phyloP scores from a whole-genome alignment of 2,113 vertebrate species.

The Aegypius monachus region DNA sequence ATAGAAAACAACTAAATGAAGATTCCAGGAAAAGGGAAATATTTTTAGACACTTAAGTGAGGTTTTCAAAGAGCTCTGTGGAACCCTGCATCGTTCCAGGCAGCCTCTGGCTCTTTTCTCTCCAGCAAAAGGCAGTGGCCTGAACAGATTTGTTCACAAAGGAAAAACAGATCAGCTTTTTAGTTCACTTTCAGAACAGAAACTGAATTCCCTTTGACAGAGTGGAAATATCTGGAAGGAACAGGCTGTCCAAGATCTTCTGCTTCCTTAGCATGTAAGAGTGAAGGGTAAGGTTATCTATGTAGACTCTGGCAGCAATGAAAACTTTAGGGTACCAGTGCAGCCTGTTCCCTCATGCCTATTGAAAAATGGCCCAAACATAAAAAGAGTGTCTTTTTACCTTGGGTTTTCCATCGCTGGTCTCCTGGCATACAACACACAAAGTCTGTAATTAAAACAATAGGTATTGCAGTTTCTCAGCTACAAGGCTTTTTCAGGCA shows the following conservation, averaged over 20 bases:
- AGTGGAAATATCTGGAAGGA: constrained; percentile 61
- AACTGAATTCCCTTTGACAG: constrained; percentile 55
- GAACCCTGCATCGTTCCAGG: constrained; percentile 39
- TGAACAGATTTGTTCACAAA: constrained; percentile 65
- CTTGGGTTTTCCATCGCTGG: constrained; percentile 71
- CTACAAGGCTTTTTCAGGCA: not conserved
- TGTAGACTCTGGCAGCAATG: constrained; percentile 43
- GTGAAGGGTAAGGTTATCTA: constrained; percentile 53
- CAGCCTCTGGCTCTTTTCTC: constrained; percentile 65
- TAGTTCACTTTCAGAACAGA: not conserved
- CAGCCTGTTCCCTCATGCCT: constrained; percentile 44
- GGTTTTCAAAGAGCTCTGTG: constrained; percentile 46
- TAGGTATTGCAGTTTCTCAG: not conserved
- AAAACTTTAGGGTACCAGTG: constrained; percentile 60
- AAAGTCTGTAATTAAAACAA: not conserved
- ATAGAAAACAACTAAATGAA: constrained; percentile 32
- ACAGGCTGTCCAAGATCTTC: constrained; percentile 8
- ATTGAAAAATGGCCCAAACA: constrained; percentile 52
- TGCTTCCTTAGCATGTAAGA: constrained; percentile 49
- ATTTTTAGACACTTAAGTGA: constrained; percentile 23
- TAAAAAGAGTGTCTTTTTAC: constrained; percentile 67
- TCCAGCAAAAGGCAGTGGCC: constrained; percentile 10
- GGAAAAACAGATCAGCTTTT: constrained; percentile 55
- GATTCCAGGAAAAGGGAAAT: constrained; percentile 52
- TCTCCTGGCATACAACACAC: constrained; percentile 61